Evolutionary conservation across 2,888 invertebrate genomes (phyloP).

Genomic region (Girardia tigrina): DNA sequence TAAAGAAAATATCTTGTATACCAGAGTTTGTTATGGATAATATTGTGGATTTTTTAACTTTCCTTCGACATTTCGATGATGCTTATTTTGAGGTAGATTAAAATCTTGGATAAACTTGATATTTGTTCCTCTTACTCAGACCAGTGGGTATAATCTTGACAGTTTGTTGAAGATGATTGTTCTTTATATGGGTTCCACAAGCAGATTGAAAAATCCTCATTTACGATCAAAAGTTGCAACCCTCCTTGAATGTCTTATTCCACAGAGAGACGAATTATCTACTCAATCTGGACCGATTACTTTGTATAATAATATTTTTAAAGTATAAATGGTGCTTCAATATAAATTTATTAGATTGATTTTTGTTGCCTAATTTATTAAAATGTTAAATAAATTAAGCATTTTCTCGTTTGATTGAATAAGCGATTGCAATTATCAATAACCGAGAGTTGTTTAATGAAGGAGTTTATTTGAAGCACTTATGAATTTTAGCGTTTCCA

Average conservation of each 20-base stretch:
- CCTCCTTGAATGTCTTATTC: conserved; percentile 70
- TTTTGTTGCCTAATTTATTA: no score
- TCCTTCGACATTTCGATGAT: conserved; percentile 51
- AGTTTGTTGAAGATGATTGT: conserved; percentile 58
- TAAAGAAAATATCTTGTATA: conserved; percentile 53
- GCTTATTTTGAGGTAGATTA: conserved; percentile 43
- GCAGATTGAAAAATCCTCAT: conserved; percentile 74
- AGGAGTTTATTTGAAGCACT: no score
- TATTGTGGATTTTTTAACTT: conserved; percentile 65
- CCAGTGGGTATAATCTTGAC: conserved; percentile 39
- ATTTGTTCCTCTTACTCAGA: no score
- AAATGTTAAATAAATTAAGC: no score
- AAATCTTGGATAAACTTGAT: background rate
- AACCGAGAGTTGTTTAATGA: no score
- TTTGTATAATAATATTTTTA: no score
- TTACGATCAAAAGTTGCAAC: conserved; percentile 76
- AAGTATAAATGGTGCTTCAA: no score
- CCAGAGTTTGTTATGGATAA: conserved; percentile 82
- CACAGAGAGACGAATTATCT: conserved; percentile 48
- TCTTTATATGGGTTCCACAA: conserved; percentile 71
- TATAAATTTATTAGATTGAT: no score
- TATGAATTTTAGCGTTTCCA: no score
- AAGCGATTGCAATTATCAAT: no score
- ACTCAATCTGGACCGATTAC: no score
- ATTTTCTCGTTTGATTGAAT: no score